Evolutionary conservation across 1,140 invertebrate species (phyloP).

Genomic region (Cyclina sinensis): DNA sequence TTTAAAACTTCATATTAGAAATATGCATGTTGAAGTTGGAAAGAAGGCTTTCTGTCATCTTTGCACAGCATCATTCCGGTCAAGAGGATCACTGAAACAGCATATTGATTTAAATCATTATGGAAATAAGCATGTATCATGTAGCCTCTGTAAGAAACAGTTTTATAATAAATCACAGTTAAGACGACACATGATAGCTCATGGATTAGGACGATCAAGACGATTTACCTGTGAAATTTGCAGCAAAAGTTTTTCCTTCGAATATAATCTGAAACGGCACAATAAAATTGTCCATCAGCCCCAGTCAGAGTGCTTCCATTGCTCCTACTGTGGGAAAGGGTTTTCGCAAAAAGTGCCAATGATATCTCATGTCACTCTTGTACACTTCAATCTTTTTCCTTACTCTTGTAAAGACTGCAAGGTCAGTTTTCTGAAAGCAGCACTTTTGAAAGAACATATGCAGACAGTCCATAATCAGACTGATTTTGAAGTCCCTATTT

Average conservation of each 20-base stretch:
- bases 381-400: conserved; percentile 78
- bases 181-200: conserved; percentile 75
- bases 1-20: conserved; percentile 73
- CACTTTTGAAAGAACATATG: conserved; percentile 75
- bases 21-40: conserved; percentile 71
- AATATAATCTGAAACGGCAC: conserved; percentile 77
- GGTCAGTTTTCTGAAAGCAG: conserved; percentile 69
- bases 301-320: conserved; percentile 76
- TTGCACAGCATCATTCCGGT: conserved; percentile 77
- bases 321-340: conserved; percentile 81
- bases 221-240: conserved; percentile 72
- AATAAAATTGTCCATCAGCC: conserved; percentile 71
- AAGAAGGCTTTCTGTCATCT: conserved; percentile 73
- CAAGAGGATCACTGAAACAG: conserved; percentile 72
- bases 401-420: conserved; percentile 76
- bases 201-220: conserved; percentile 72
- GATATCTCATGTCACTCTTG: conserved; percentile 77
- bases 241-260: conserved; percentile 74
- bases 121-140: conserved; percentile 69
- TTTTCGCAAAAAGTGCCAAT: conserved; percentile 76
- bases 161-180: conserved; percentile 77
- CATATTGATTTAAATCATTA: conserved; percentile 80
- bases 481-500: conserved; percentile 54
- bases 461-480: conserved; percentile 66
- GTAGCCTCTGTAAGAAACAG: conserved; percentile 74